Conservation (phyloP, 2,797 vertebrate species). For the Clamator glandarius region DNA sequence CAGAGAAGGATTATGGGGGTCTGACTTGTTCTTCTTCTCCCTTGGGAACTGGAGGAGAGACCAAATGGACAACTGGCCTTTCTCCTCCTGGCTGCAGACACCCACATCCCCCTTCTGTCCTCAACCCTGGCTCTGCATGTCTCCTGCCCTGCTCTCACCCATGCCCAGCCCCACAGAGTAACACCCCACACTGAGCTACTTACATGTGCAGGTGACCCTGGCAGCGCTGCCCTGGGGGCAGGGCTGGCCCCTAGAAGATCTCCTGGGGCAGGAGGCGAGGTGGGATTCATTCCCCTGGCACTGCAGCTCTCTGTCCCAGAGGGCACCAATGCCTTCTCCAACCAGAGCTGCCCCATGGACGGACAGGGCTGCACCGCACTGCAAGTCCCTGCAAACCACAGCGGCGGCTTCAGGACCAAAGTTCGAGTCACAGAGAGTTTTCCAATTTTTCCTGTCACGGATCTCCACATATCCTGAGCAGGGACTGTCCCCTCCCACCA, state of each 20-base stretch:
- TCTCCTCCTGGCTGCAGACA: neutral
- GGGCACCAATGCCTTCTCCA: no score
- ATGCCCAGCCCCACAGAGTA: neutral
- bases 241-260: no score
- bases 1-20: neutral
- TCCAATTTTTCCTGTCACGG: neutral
- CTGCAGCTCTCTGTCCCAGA: no score
- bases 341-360: no score
- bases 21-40: neutral
- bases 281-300: no score
- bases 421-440: slow-evolving; percentile 17
- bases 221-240: neutral
- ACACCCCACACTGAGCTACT: neutral
- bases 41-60: neutral
- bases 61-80: neutral
- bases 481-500: neutral
- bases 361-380: no score
- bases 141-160: neutral
- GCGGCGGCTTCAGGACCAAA: slow-evolving; percentile 31
- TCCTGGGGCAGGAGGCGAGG: no score
- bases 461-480: slow-evolving; percentile 38
- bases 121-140: neutral
- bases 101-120: neutral
- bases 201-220: slow-evolving; percentile 42
- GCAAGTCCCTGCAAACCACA: slow-evolving; percentile 41